phyloP scores from a whole-genome alignment of 35 echinoderm and acorn worm species.

The Apostichopus parvimensis region DNA sequence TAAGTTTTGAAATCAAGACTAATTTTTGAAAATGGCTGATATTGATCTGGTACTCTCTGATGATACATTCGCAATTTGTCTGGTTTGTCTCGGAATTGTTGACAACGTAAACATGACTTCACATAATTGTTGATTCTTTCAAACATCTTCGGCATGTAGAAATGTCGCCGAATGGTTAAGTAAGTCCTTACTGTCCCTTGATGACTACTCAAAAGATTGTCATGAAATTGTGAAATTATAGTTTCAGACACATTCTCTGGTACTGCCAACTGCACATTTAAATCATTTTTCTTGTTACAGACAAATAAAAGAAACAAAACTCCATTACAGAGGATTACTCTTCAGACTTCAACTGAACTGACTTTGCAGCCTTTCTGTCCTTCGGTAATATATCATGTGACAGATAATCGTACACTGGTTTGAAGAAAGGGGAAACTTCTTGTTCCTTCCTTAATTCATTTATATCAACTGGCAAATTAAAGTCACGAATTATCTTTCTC shows the following conservation, averaged over 20 bases:
- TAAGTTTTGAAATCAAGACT: slow-evolving; percentile 65
- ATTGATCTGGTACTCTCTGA: slow-evolving; percentile 27
- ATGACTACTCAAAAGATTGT: slow-evolving; percentile 56
- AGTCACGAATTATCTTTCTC: slow-evolving; percentile 62
- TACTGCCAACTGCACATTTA: slow-evolving; percentile 29
- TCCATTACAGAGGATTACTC: slow-evolving; percentile 65
- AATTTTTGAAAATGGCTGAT: slow-evolving; percentile 43
- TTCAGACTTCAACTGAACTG: slow-evolving; percentile 52
- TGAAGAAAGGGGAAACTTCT: slow-evolving; percentile 51
- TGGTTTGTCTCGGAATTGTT: slow-evolving; percentile 54
- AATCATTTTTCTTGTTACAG: slow-evolving; percentile 27
- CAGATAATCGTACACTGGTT: slow-evolving; percentile 68
- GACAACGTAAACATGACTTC: slow-evolving; percentile 54
- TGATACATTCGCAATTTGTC: slow-evolving; percentile 58
- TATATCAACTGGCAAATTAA: slow-evolving; percentile 58
- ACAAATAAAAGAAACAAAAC: slow-evolving; percentile 44
- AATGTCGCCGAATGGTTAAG: slow-evolving; percentile 41
- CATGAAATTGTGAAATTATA: slow-evolving; percentile 51
- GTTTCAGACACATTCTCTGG: slow-evolving; percentile 34
- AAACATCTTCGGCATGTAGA: slow-evolving; percentile 55
- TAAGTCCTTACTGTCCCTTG: slow-evolving; percentile 56
- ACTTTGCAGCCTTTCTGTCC: slow-evolving; percentile 45
- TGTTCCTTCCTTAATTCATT: slow-evolving; percentile 38
- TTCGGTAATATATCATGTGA: slow-evolving; percentile 60
- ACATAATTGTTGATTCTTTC: slow-evolving; percentile 61